Conservation (phyloP, 2,797 vertebrate species). For the Dromococcyx pavoninus region DNA sequence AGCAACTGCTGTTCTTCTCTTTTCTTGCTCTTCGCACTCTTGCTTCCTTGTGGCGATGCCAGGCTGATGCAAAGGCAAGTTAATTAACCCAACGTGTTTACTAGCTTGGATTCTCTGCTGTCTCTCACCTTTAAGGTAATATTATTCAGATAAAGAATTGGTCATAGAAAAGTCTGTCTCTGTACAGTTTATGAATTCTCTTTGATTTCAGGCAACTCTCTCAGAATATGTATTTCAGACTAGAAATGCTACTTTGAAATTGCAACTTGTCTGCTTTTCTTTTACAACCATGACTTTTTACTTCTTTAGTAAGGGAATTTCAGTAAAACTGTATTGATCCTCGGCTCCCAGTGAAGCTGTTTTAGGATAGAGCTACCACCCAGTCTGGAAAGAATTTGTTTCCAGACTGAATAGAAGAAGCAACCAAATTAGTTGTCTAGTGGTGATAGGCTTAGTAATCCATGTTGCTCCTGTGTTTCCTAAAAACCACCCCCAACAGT, state of each 20-base stretch:
- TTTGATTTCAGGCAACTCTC: neutral
- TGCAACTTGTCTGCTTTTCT: neutral
- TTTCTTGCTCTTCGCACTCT: neutral
- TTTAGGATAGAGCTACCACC: neutral
- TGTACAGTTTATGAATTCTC: neutral
- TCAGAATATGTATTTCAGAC: accelerated
- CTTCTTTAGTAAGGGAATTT: neutral
- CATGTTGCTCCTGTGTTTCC: neutral
- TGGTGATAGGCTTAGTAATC: neutral
- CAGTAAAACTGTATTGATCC: neutral
- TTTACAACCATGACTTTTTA: neutral
- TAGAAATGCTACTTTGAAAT: neutral
- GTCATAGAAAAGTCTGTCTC: neutral
- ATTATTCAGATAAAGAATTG: neutral
- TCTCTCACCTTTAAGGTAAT: neutral
- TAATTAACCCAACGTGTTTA: neutral
- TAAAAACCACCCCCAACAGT: neutral
- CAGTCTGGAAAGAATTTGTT: neutral
- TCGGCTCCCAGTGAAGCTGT: neutral
- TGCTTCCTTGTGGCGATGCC: neutral
- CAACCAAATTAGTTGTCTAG: neutral
- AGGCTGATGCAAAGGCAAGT: neutral
- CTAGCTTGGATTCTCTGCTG: neutral
- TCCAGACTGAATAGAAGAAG: neutral
- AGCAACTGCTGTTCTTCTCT: neutral